Base-by-base conservation (phyloP, 1,140 invertebrate species). In the Saccostrea cuccullata region DNA sequence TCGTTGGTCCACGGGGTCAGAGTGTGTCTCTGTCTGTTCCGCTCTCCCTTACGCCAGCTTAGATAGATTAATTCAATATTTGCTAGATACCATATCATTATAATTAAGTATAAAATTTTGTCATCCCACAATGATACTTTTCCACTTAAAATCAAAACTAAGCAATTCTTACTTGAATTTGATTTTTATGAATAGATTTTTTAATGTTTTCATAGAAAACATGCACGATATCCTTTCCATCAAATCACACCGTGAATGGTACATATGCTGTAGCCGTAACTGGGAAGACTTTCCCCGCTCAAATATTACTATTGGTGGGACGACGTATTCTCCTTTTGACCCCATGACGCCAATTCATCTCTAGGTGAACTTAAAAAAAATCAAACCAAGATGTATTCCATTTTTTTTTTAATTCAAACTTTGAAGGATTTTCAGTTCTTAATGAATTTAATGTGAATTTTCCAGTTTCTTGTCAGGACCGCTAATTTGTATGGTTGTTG, bases 241-340 rank as follows among this genome's bases (percentile, higher is more conserved):
- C 55, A 73, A n/a, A 55, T 86, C 84, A 87, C 6, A 84, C 82
- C 2, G 82, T 84, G 8, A 84, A 84, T 84, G 40, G 82, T 2
- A 84, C 55, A 8, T 84, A 84, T 11, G 40, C 82, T 20, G 90
- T 90, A 40, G 88, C 91, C n/a, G 56, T 92, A 20, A 89, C 87
- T 6, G 86, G 17, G 91, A 91, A 70, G 91, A 92, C 84, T 88
- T 87, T 56, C 91, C 91, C 13, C 64, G 55, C 13, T 58, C 84
- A 15, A 89, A 67, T 77, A 89, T 92, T 40, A 86, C 82, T 56
- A 58, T 89, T 23, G 89, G 89, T 5, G 88, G 90, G 2, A 47
- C 58, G 23, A 70, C 84, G 12, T 90, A 87, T 67, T 88, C 86
- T 26, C 82, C 91, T 17, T n/a, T 13, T 20, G 88, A 88, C 15